Percentiles rank a stretch among this genome's conserved stretches.
Evolutionary conservation across 2,797 vertebrate genomes (phyloP).

Genomic region (Bovichtus diacanthus): DNA sequence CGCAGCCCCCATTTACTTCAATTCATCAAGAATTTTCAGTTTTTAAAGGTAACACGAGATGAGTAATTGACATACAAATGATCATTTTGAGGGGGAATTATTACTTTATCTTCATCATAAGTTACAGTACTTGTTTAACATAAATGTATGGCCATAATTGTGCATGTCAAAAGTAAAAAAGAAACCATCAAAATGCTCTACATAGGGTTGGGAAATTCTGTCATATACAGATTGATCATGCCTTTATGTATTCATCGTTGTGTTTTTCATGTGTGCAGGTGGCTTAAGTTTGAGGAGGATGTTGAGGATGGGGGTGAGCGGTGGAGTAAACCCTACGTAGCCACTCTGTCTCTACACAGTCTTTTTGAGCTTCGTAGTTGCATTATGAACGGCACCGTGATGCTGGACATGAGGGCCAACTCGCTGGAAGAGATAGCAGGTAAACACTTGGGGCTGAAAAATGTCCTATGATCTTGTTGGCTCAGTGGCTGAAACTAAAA

Average conservation of each 20-base stretch:
- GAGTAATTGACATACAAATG: no score
- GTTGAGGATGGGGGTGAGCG: constrained; percentile 98
- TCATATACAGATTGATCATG: neutral
- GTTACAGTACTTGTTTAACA: neutral
- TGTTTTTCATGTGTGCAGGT: constrained; percentile 79
- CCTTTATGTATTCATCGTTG: neutral
- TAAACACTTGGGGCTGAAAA: constrained; percentile 51
- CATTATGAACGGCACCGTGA: constrained; percentile 96
- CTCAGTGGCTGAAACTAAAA: neutral
- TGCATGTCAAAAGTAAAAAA: neutral
- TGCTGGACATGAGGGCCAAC: constrained; percentile 97
- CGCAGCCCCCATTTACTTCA: no score
- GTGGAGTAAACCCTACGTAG: constrained; percentile 98
- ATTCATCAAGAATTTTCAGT: no score
- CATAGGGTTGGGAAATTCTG: neutral
- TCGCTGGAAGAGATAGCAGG: constrained; percentile 98
- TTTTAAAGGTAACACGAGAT: no score
- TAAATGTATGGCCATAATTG: neutral
- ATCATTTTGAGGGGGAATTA: no score
- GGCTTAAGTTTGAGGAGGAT: constrained; percentile 99
- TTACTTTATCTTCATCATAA: neutral
- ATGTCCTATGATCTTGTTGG: neutral
- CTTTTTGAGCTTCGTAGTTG: constrained; percentile 98
- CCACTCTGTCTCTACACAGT: constrained; percentile 96
- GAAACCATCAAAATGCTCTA: neutral